Base-by-base conservation (phyloP, 1,140 invertebrate species). In the Drosophila murphyi region DNA sequence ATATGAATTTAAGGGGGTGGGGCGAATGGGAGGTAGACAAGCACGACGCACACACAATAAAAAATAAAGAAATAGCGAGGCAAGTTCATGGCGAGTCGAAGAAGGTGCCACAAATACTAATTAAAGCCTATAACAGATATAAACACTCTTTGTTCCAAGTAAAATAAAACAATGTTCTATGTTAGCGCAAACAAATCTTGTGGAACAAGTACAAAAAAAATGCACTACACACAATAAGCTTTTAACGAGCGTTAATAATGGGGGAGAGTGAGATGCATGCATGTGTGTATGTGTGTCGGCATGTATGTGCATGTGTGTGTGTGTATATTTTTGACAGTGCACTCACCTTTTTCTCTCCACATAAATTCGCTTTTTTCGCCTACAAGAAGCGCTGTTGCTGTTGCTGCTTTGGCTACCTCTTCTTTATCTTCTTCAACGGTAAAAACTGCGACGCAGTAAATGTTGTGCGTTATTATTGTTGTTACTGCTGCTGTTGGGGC, bases 371-470 rank as follows among this genome's bases (percentile, higher is more conserved):
- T 56, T 70, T 12, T 70, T 77, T 75, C 47, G 73, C 45, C 67
- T 78, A 61, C 56, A 74, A 64, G 64, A 75, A 75, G 63, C 48
- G 52, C 41, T 45, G 45, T 3, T 62, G 69, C 45, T 55, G 54
- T 20, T 69, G 81, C 69, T 55, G 74, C 56, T 31, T 28, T 43
- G 55, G 55, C 48, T 52, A 12, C 45, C 28, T 8, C 54, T 12
- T 29, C 4, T n/a, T 62, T 81, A 72, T 3, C 39, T 43, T 43
- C 39, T 87, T 62, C 65, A 82, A 88, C 79, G 83, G 80, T 78
- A 82, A 87, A 80, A 68, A 72, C 70, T 87, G 83, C 83, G 83
- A 59, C 83, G 83, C 85, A 87, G 83, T 87, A 82, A 73, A 85
- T 63, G 39, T 55, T 45, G 69, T 75, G 47, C 20, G 54, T 28